Base-by-base conservation (phyloP, 1,140 invertebrate genomes). In the Antheraea mylitta region DNA sequence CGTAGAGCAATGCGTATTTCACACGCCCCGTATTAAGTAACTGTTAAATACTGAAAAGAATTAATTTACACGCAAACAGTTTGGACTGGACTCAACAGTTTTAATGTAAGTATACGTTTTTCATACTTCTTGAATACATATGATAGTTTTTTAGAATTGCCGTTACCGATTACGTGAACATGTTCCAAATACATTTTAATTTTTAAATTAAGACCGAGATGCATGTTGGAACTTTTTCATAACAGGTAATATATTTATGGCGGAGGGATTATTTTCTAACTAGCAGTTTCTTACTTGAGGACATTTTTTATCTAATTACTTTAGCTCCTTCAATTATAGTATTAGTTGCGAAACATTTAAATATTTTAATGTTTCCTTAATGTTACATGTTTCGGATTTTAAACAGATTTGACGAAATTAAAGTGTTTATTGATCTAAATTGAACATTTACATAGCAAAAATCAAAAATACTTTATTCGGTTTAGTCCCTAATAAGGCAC, bases 31-130 rank as follows among this genome's bases (percentile, higher is more conserved):
- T 80, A 72, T 78, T 80, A 72, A 78, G 74, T 75, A 67, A 78
- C 73, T 79, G 64, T 74, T 79, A 72, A 79, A 82, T 82, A 81
- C 78, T 82, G 71, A 77, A 76, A 72, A 75, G 65, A 72, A 75
- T 81, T 80, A 78, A 74, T 83, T 85, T 85, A 68, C 81, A 83
- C 71, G 81, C 79, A 69, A 64, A 66, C 75, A 45, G 68, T 71
- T 75, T 75, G 69, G 78, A 74, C 69, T 63, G 66, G 67, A 68
- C 60, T 70, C 30, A 22, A 68, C 66, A 38, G 53, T 66, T 69
- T 64, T 70, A 45, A 78, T 18, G 78, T 84, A 78, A 82, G 82
- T 84, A 82, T 69, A 58, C 30, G 45, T 53, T 53, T 53, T 42
- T 53, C 16, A 53, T 53, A 16, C 16, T 53, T 53, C 11, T 16